These are phyloP conservation scores for Chymomyza amoena DNA, from an alignment of 2,888 invertebrate species.

Conservation along the genomic window DNA sequence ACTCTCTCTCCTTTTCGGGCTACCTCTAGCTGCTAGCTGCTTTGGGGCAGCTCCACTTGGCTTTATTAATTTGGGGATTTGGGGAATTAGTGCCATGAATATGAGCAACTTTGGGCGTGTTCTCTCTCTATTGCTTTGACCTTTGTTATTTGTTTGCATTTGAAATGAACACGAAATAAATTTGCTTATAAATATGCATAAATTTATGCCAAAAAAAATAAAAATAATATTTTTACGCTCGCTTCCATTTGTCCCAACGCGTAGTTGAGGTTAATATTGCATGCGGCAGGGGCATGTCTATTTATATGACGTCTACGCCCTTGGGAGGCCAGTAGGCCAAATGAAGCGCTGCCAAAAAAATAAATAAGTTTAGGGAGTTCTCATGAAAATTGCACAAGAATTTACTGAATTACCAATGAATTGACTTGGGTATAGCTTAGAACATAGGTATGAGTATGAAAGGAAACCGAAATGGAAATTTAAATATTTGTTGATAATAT, in stretches of 20 bases:
- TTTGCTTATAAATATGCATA: conserved; percentile 68
- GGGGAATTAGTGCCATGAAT: conserved; percentile 55
- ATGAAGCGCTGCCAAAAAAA: conserved; percentile 47
- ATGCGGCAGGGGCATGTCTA: conserved; percentile 35
- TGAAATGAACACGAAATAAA: conserved; percentile 65
- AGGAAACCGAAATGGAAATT: no score
- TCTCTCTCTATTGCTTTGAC: conserved; percentile 12
- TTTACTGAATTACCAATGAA: neutral
- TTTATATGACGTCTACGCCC: conserved; percentile 43
- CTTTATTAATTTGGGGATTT: conserved; percentile 72
- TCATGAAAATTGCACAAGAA: neutral
- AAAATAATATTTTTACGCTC: conserved; percentile 13
- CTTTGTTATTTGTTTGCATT: conserved; percentile 68
- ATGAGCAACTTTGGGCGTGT: conserved; percentile 12
- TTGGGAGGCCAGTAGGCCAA: conserved; percentile 38
- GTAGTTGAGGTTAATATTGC: conserved; percentile 29
- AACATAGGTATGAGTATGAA: neutral
- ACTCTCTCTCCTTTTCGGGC: conserved; percentile 15
- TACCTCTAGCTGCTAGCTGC: conserved; percentile 7
- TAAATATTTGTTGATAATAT: no score
- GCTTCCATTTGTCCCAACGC: neutral
- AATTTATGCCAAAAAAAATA: conserved; percentile 49
- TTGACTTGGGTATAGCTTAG: neutral
- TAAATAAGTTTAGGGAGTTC: conserved; percentile 63
- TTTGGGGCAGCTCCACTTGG: conserved; percentile 48